phyloP scores from a whole-genome alignment of 2,888 invertebrate genomes.

The Hypercompe scribonia region DNA sequence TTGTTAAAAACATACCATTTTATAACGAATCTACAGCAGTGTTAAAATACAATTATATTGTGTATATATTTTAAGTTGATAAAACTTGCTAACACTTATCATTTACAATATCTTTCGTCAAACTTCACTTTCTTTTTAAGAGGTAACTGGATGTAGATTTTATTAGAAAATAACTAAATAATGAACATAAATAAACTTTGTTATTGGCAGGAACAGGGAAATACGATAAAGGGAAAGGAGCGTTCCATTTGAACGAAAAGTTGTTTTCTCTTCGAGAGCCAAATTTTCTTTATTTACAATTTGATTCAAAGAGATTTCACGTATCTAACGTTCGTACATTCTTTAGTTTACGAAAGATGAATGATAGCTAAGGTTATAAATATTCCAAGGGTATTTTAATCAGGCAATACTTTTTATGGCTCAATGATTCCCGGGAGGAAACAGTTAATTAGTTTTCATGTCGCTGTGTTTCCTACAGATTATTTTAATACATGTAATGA shows the following conservation, averaged over 20 bases:
- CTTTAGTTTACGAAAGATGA: constrained; percentile 49
- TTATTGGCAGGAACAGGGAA: constrained; percentile 63
- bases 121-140: constrained; percentile 29
- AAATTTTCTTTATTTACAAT: constrained; percentile 69
- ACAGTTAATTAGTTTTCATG: constrained; percentile 49
- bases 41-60: neutral
- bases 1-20: neutral
- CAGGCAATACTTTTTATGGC: constrained; percentile 30
- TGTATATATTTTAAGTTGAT: neutral
- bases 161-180: constrained; percentile 53
- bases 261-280: constrained; percentile 61
- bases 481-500: constrained; percentile 37
- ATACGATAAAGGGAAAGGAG: constrained; percentile 64
- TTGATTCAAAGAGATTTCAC: constrained; percentile 63
- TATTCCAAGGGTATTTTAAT: constrained; percentile 27
- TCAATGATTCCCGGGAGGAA: constrained; percentile 29
- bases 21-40: neutral
- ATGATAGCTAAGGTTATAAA: constrained; percentile 32
- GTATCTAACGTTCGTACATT: constrained; percentile 56
- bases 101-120: neutral
- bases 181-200: constrained; percentile 64
- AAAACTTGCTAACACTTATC: neutral
- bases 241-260: constrained; percentile 67
- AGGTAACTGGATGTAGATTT: constrained; percentile 43
- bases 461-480: constrained; percentile 35